Evolutionary conservation across 2,888 invertebrate species (phyloP).

Genomic region (Thalpophila matura): DNA sequence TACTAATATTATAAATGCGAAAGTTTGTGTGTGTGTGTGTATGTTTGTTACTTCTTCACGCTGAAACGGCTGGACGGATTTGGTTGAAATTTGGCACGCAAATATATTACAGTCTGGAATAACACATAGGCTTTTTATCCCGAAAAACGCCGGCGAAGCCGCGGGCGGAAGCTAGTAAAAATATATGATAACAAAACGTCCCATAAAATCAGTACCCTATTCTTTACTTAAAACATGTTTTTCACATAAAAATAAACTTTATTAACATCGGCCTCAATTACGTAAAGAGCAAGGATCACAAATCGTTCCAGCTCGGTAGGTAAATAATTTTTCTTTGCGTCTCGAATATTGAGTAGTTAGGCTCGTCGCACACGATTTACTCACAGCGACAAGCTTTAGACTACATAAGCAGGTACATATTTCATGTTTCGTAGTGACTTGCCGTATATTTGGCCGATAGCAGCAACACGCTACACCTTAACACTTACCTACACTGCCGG

Average conservation of each 20-base stretch:
- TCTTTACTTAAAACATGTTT: conserved; percentile 49
- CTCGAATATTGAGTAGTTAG: conserved; percentile 55
- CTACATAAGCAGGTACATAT: too few relatives aligned
- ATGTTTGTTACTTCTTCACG: too few relatives aligned
- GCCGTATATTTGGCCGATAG: not conserved
- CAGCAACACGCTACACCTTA: not conserved
- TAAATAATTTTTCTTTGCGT: conserved; percentile 67
- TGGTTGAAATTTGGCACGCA: too few relatives aligned
- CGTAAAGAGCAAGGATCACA: conserved; percentile 60
- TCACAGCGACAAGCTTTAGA: conserved; percentile 6
- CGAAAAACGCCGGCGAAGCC: too few relatives aligned
- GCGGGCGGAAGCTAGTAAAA: conserved; percentile 30
- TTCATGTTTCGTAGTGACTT: conserved; percentile 25
- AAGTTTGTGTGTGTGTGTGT: too few relatives aligned
- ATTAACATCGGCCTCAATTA: conserved; percentile 59
- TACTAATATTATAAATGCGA: too few relatives aligned
- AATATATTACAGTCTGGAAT: too few relatives aligned
- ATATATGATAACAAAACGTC: conserved; percentile 22
- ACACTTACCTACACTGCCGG: too few relatives aligned
- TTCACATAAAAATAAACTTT: conserved; percentile 50
- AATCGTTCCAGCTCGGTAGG: conserved; percentile 60
- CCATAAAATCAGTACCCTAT: conserved; percentile 46
- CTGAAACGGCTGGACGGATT: too few relatives aligned
- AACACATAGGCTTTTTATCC: too few relatives aligned
- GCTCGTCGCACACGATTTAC: conserved; percentile 14